phyloP scores from a whole-genome alignment of 2,113 vertebrate genomes.

The Grammomys dolichurus region DNA sequence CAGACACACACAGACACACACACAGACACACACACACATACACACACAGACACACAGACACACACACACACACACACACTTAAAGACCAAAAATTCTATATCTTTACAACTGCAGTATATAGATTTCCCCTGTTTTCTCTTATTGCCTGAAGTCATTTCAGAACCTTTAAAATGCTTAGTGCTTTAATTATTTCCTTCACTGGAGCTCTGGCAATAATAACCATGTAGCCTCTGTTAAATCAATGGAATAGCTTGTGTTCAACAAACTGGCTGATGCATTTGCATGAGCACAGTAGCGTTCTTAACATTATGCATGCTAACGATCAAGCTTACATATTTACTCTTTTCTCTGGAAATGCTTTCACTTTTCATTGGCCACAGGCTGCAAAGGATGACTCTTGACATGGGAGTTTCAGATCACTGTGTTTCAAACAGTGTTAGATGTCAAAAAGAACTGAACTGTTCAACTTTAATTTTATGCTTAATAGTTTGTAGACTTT shows the following conservation, averaged over 20 bases:
- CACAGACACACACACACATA: no score
- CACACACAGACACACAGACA: no score
- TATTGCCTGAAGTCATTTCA: constrained; percentile 38
- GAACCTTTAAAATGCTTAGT: constrained; percentile 72
- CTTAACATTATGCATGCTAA: constrained; percentile 9
- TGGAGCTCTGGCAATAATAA: constrained; percentile 72
- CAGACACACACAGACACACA: no score
- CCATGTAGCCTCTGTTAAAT: constrained; percentile 78
- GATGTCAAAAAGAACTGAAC: constrained; percentile 69
- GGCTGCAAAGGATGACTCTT: constrained; percentile 69
- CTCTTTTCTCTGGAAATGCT: constrained; percentile 56
- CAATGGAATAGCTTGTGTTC: constrained; percentile 78
- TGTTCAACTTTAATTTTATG: constrained; percentile 77
- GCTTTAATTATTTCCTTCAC: constrained; percentile 78
- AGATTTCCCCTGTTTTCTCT: constrained; percentile 55
- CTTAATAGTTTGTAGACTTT: constrained; percentile 63
- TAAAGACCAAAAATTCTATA: constrained; percentile 63
- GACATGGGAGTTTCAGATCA: constrained; percentile 13
- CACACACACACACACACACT: no score
- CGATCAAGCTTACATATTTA: constrained; percentile 28
- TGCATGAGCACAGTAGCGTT: constrained; percentile 44
- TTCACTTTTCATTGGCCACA: constrained; percentile 76
- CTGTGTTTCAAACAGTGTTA: constrained; percentile 70
- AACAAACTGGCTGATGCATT: constrained; percentile 76
- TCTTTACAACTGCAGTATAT: constrained; percentile 63